Base-by-base conservation (phyloP, 2,797 vertebrate species). In the Furcifer pardalis region DNA sequence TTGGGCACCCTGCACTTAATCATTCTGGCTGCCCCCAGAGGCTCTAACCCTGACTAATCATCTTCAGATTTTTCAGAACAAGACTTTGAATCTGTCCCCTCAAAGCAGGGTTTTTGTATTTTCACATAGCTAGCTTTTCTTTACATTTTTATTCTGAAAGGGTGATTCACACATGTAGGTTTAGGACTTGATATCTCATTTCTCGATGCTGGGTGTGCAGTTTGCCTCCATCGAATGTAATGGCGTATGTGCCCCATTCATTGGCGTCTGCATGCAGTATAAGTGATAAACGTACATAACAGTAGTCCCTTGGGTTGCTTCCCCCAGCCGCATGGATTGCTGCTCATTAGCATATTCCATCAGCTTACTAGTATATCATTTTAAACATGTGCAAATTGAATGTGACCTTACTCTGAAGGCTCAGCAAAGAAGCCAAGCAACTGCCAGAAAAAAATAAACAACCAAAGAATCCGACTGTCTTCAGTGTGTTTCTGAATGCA, bases 321-420 rank as follows among this genome's bases (percentile, higher is more conserved):
- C 30, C 21, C 25, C 5, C 44, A 56, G 52, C 52, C 21, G 1
- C 10, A 19, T 12, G 59, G 13, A 12, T 56, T 56, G 46, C 32
- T 17, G 27, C 27, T 52, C 27, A 56, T 73, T 40, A 84, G 9
- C 3, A 46, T 46, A 77, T 59, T 59, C 46, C 44, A 69, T 23
- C n/a, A 65, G n/a, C 7, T 7, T 65, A 15, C n/a, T n/a, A 9
- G 30, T 32, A 78, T 35, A 65, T 75, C 1, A 46, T 56, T 68
- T 77, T 13, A 80, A 66, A 73, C n/a, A 15, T 74, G 68, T 59
- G 40, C n/a, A 80, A 37, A 85, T 56, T 85, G n/a, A 37, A 52
- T 68, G 15, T 25, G 13, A 25, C 44, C 60, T 79, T 23, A 32
- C 32, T 25, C 37, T 75, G 44, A 52, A 75, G 25, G 32, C 25